Base-by-base conservation (phyloP, 2,113 vertebrate genomes). In the Campylomormyrus tamandua region DNA sequence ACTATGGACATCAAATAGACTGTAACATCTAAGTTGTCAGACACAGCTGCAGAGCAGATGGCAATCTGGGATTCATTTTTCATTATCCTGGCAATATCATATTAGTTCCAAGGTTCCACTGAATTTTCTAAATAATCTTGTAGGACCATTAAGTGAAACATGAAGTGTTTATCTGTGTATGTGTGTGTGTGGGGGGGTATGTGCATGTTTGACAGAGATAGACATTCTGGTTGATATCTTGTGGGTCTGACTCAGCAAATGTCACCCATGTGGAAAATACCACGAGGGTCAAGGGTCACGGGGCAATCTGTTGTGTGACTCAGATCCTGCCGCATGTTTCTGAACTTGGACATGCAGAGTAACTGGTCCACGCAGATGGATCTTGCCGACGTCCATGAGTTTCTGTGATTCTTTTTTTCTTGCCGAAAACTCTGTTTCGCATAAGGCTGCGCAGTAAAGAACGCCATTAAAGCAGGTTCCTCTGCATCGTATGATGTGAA, bases 161-260 rank as follows among this genome's bases (percentile, higher is more conserved):
- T 35, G 7, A 66, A 66, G 9, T 66, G 62, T 31, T 66, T 66
- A 3, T 66, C 1, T 66, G 58, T 85, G 83, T 87, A n/a, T 85
- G 83, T 87, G 85, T 27, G 85, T 31, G 24, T 9, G 35, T 21
- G 80, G 19, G 80, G 17, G 5, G n/a, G 31, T 39, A 3, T 39
- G 39, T 39, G n/a, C 3, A n/a, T 31, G 21, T 86, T 45, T 50
- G 3, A 50, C 19, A 52, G 11, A 87, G 13, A 52, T n/a, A 9
- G 84, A 13, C 49, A 87, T 87, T 15, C 21, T 52, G 84, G 5
- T 35, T 87, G n/a, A 10, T 53, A 13, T 56, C 85, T 50, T 35
- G 49, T 49, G 21, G 85, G 85, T 87, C 85, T 87, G 85, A 53
- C 49, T 87, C 48, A 56, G 49, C 31, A 87, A 87, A 87, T 53